phyloP scores from a whole-genome alignment of 1,140 invertebrate genomes.

The Bombus impatiens region DNA sequence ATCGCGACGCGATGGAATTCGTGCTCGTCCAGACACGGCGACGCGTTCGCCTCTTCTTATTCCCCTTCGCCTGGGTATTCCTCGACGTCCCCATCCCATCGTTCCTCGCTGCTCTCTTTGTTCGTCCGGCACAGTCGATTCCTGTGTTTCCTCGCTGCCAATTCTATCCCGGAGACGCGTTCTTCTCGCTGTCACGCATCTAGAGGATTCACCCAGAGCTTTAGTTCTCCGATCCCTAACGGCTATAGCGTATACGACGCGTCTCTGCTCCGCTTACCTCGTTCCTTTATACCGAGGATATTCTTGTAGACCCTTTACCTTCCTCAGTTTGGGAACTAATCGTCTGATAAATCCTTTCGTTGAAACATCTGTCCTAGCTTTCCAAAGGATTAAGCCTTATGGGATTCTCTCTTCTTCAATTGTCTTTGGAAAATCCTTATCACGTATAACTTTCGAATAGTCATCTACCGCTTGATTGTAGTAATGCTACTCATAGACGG shows the following conservation, averaged over 20 bases:
- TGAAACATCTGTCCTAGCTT: not conserved
- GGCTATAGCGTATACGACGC: not conserved
- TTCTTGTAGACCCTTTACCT: not conserved
- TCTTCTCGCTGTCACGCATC: slow-evolving; percentile 20
- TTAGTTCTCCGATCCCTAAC: slow-evolving; percentile 6
- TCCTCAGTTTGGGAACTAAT: slow-evolving; percentile 26
- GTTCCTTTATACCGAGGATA: not conserved
- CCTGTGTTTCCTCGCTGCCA: slow-evolving; percentile 30
- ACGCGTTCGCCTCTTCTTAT: slow-evolving; percentile 56
- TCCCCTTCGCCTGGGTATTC: slow-evolving; percentile 7
- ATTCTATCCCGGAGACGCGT: slow-evolving; percentile 43
- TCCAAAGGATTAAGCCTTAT: too few species aligned
- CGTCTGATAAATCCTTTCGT: slow-evolving; percentile 15
- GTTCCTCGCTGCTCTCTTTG: slow-evolving; percentile 30
- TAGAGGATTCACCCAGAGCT: slow-evolving; percentile 10
- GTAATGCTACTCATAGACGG: too few species aligned
- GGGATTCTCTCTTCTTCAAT: not conserved
- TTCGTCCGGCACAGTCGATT: slow-evolving; percentile 14
- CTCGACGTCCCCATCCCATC: not conserved
- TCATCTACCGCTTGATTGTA: too few species aligned
- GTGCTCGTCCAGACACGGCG: slow-evolving; percentile 59
- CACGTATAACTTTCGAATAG: not conserved
- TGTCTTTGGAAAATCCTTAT: not conserved
- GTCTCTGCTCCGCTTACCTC: not conserved
- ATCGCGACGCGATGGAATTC: slow-evolving; percentile 71